A percentile compares a stretch with the other conserved stretches of the same genome.
Evolutionary conservation across 1,140 invertebrate species (phyloP).

Genomic region (Oscheius sp.): DNA sequence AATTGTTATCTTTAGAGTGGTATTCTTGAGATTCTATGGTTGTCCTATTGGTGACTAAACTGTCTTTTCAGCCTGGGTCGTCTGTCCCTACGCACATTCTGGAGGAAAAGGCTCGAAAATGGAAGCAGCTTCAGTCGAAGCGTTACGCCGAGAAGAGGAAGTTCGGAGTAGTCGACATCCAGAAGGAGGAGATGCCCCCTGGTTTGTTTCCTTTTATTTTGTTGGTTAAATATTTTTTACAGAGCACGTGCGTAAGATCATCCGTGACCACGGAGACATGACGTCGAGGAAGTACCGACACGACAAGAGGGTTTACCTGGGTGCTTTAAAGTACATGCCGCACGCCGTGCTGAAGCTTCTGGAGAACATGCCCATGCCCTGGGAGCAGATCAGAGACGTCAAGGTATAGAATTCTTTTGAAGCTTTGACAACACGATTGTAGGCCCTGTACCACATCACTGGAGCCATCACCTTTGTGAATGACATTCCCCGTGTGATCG

Average conservation of each 20-base stretch:
- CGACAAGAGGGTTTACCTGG: constrained; percentile 96
- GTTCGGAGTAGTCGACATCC: constrained; percentile 96
- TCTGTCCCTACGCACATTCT: constrained; percentile 41
- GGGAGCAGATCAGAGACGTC: constrained; percentile 98
- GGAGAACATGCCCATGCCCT: constrained; percentile 99
- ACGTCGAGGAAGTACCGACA: constrained; percentile 96
- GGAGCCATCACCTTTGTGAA: constrained; percentile 99
- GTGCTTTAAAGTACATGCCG: constrained; percentile 97
- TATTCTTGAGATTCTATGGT: too few relatives aligned
- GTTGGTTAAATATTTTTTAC: constrained; percentile 32
- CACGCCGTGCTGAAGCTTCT: constrained; percentile 97
- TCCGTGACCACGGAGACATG: constrained; percentile 99
- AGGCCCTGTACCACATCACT: constrained; percentile 66
- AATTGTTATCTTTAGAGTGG: too few relatives aligned
- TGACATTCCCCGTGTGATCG: constrained; percentile 99
- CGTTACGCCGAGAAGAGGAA: constrained; percentile 95
- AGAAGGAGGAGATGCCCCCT: constrained; percentile 99
- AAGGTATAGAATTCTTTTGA: constrained; percentile 67
- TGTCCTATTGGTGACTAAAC: not conserved
- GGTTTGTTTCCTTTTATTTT: constrained; percentile 37
- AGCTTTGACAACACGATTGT: not conserved
- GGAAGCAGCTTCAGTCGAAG: constrained; percentile 96
- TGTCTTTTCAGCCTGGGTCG: constrained; percentile 7
- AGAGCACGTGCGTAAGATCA: constrained; percentile 97
- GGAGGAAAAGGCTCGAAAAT: constrained; percentile 78